A percentile compares a stretch with the other conserved stretches of the same genome.
Conservation (phyloP, 2,797 vertebrate species). For the Lindbergichthys nudifrons region DNA sequence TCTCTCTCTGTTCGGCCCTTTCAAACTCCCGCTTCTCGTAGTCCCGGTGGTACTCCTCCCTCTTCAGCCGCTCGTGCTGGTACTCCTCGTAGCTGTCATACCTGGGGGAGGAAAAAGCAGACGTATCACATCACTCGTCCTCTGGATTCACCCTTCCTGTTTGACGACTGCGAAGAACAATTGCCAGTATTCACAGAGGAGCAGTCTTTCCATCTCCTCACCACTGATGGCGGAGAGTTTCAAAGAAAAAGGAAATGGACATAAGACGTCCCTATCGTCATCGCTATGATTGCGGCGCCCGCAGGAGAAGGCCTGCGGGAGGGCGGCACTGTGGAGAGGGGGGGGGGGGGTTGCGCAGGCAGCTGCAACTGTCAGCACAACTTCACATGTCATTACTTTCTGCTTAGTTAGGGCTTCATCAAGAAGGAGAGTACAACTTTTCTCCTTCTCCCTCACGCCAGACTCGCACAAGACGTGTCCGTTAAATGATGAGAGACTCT, state of each 20-base stretch:
- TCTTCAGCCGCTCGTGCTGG: slow-evolving; percentile 95
- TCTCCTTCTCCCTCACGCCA: slow-evolving; percentile 33
- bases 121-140: slow-evolving; percentile 31
- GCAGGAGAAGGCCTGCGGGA: slow-evolving; percentile 73
- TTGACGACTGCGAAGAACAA: slow-evolving; percentile 34
- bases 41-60: slow-evolving; percentile 93
- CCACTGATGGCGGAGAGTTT: slow-evolving; percentile 9
- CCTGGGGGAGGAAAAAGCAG: slow-evolving; percentile 74
- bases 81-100: slow-evolving; percentile 99
- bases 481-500: slow-evolving; percentile 75
- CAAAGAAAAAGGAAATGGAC: slow-evolving; percentile 65
- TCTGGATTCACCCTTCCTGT: slow-evolving; percentile 27
- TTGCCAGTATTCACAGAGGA: slow-evolving; percentile 46
- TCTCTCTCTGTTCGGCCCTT: slow-evolving; percentile 94
- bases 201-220: background rate
- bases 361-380: slow-evolving; percentile 87
- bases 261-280: slow-evolving; percentile 73
- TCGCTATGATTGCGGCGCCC: slow-evolving; percentile 74
- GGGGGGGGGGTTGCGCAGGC: slow-evolving; percentile 73
- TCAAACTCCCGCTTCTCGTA: slow-evolving; percentile 95
- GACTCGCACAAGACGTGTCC: slow-evolving; percentile 65
- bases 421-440: slow-evolving; percentile 81
- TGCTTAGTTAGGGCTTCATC: slow-evolving; percentile 86
- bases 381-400: slow-evolving; percentile 88
- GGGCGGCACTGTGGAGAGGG: slow-evolving; percentile 59